These are phyloP conservation scores for Heliconius hortense DNA, from an alignment of 2,888 invertebrate species.

Conservation along the genomic window DNA sequence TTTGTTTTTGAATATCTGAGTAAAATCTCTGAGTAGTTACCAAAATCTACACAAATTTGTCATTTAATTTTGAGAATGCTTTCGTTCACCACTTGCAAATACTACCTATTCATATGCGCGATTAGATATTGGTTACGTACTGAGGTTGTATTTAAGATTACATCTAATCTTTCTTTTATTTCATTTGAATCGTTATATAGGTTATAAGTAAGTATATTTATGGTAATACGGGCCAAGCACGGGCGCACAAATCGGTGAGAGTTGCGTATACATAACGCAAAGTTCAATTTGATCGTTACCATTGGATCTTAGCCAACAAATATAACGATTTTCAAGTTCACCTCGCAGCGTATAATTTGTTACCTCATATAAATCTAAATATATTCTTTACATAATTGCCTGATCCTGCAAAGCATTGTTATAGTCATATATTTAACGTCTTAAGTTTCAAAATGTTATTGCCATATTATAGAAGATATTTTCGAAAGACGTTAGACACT, in stretches of 20 bases:
- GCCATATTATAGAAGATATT: background rate
- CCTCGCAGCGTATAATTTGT: background rate
- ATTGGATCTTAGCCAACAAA: slow-evolving; percentile 8
- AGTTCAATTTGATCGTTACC: too few relatives aligned
- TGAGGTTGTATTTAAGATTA: background rate
- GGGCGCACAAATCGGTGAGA: background rate
- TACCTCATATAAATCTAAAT: background rate
- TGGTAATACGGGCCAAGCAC: background rate
- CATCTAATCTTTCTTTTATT: background rate
- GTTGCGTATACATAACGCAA: background rate
- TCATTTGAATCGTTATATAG: background rate
- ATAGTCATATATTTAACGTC: background rate
- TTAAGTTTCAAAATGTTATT: background rate
- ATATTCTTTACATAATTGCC: background rate
- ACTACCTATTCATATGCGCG: background rate
- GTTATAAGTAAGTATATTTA: background rate
- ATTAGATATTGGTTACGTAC: background rate
- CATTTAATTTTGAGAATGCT: background rate
- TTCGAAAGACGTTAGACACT: slow-evolving; percentile 9
- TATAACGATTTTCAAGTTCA: slow-evolving; percentile 16
- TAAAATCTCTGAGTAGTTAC: background rate
- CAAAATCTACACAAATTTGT: background rate
- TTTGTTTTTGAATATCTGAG: background rate
- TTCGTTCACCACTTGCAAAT: background rate
- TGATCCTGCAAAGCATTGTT: background rate